phyloP scores from a whole-genome alignment of 2,797 vertebrate species.

The Chiloscyllium punctatum region DNA sequence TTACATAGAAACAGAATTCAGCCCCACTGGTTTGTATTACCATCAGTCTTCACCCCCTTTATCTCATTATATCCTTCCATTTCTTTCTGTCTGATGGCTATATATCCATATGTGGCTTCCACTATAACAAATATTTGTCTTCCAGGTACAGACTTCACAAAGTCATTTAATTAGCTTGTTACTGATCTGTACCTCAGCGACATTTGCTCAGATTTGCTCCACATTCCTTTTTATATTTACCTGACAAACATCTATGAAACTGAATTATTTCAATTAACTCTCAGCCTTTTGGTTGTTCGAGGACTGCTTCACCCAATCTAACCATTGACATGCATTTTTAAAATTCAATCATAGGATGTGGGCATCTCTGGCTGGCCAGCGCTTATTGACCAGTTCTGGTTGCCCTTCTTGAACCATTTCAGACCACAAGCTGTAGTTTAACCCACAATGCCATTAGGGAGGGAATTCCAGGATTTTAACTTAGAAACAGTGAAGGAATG shows the following conservation, averaged over 20 bases:
- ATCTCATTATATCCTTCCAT: not conserved
- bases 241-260: not conserved
- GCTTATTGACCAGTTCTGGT: no score
- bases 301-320: not conserved
- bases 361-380: no score
- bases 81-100: not conserved
- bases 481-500: no score
- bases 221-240: not conserved
- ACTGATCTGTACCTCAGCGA: not conserved
- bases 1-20: not conserved
- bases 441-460: no score
- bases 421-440: no score
- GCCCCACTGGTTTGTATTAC: not conserved
- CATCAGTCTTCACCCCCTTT: not conserved
- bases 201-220: not conserved
- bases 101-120: not conserved
- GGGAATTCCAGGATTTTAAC: no score
- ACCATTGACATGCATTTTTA: not conserved
- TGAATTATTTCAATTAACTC: not conserved
- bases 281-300: not conserved
- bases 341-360: no score
- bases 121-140: not conserved
- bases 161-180: not conserved
- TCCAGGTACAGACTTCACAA: not conserved
- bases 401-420: no score